Base-by-base conservation (phyloP, 2,113 vertebrate species). In the Peromyscus polionotus region DNA sequence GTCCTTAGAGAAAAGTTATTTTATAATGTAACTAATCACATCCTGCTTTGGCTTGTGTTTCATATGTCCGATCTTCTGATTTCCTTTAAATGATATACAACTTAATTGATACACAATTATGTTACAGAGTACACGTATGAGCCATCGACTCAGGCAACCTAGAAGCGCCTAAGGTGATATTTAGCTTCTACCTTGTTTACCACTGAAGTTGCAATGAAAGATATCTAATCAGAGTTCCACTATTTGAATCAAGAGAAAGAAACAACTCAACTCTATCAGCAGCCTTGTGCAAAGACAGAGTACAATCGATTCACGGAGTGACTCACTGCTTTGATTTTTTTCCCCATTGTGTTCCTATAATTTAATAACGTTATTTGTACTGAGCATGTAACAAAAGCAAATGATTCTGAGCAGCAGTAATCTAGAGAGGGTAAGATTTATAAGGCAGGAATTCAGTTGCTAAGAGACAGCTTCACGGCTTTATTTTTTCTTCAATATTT, bases 401-500 rank as follows among this genome's bases (percentile, higher is more conserved):
- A 88, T 95, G 94, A 91, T 95, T 96, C 42, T 96, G 94, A 95
- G 91, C 94, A 91, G 79, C 94, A 95, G 95, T 91, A 93, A 94
- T 95, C 77, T 97, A 93, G 96, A 92, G 79, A 91, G 86, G 89
- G 90, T 81, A 89, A 93, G 94, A 97, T 97, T 97, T 97, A 98
- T 97, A 97, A 97, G 81, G 91, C 90, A 97, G 3, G 31, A 97
- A 95, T 89, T 97, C 77, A 68, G 96, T 98, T 98, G 97, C 98
- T 98, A 97, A 97, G 96, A 97, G 91, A 98, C 97, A 97, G 92
- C 68, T 96, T 77, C 57, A 90, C 31, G 85, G 95, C 96, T 98
- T 98, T 94, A 97, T 97, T 97, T 97, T 91, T 97, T 91, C 89
- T 97, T 97, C 97, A 97, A 96, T 97, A 97, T 97, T 96, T 97